These are phyloP conservation scores for Dicyrtoma fusca DNA, from an alignment of 2,888 invertebrate species.

Conservation along the genomic window DNA sequence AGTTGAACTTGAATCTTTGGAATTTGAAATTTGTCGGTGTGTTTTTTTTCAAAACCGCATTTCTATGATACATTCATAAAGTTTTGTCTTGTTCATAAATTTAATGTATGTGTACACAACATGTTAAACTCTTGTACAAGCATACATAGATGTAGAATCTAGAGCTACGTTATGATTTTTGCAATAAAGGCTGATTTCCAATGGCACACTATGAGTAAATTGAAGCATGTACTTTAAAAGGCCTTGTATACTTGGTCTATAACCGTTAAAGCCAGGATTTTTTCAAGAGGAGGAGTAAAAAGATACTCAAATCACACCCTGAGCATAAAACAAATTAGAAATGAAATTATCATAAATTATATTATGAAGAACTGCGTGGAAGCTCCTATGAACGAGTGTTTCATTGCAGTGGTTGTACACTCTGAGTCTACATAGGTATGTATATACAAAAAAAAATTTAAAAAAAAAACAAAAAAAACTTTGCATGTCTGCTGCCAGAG, in stretches of 20 bases:
- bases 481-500: no score
- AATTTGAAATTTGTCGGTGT: no score
- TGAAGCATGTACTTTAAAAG: background rate
- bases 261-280: constrained; percentile 27
- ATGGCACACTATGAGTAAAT: constrained; percentile 11
- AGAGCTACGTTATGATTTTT: background rate
- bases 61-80: no score
- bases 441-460: no score
- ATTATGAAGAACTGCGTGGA: constrained; percentile 1
- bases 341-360: constrained; percentile 20
- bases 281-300: constrained; percentile 6
- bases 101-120: no score
- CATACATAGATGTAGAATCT: background rate
- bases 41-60: no score
- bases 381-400: background rate
- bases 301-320: constrained; percentile 13
- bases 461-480: no score
- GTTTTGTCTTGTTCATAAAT: no score
- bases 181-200: background rate
- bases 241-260: constrained; percentile 4
- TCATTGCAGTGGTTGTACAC: no score
- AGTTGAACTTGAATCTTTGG: no score
- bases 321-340: constrained; percentile 10
- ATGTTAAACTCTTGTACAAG: no score
- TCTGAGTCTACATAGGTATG: no score